Conservation (phyloP, 2,797 vertebrate species). For the Leptodactylus fallax region DNA sequence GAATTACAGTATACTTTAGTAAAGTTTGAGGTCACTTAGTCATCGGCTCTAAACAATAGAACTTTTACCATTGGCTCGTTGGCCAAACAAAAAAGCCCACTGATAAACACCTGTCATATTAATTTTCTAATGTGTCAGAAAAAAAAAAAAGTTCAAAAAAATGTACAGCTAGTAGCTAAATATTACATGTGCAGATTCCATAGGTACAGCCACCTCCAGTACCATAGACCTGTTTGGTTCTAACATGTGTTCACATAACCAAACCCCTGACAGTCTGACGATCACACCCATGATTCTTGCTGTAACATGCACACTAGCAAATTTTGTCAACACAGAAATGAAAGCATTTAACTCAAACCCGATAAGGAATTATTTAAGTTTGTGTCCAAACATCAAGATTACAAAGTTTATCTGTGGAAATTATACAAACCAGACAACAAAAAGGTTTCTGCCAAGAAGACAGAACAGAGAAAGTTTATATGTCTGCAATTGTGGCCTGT, state of each 20-base stretch:
- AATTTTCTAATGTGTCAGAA: too few species aligned
- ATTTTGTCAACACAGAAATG: neutral
- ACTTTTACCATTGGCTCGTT: too few species aligned
- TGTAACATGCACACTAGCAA: neutral
- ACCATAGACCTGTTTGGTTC: neutral
- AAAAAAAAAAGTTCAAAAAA: neutral
- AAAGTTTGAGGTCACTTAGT: too few species aligned
- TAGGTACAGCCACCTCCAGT: neutral
- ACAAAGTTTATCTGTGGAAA: conserved; percentile 5
- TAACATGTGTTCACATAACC: neutral
- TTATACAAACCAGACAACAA: neutral
- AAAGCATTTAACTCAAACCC: neutral
- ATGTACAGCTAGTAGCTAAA: neutral
- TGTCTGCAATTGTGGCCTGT: neutral
- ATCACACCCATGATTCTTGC: neutral
- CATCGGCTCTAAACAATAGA: too few species aligned
- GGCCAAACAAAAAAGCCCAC: too few species aligned
- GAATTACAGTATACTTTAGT: too few species aligned
- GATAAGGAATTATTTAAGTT: neutral
- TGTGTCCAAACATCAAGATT: neutral
- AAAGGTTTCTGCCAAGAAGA: neutral
- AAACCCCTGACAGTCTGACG: neutral
- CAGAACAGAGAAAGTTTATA: neutral
- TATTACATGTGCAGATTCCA: neutral
- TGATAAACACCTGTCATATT: too few species aligned